phyloP scores from a whole-genome alignment of 53 echinoderm and acorn worm genomes.

The Astropecten irregularis region DNA sequence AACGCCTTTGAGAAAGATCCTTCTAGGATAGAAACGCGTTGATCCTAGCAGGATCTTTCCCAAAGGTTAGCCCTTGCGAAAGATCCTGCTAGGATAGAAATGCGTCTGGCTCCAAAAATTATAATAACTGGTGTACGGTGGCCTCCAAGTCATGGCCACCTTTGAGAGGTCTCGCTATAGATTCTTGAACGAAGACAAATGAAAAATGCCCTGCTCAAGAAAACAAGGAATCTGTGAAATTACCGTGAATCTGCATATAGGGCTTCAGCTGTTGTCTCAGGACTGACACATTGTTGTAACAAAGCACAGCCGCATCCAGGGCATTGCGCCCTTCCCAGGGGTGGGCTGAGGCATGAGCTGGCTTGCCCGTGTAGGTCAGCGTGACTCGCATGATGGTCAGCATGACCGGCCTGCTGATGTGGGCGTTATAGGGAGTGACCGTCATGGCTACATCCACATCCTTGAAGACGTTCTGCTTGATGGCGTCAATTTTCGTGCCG shows the following conservation, averaged over 20 bases:
- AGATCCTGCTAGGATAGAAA: too few species aligned
- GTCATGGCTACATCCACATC: slow-evolving; percentile 79
- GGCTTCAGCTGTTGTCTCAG: slow-evolving; percentile 85
- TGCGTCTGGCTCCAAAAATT: too few species aligned
- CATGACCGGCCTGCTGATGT: slow-evolving; percentile 76
- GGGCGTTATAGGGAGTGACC: slow-evolving; percentile 68
- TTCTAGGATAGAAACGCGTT: too few species aligned
- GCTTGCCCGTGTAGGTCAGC: slow-evolving; percentile 60
- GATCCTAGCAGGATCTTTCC: too few species aligned
- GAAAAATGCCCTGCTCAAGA: too few species aligned
- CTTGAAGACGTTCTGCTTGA: slow-evolving; percentile 69
- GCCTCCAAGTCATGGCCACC: too few species aligned
- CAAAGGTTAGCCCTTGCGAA: too few species aligned
- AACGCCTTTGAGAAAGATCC: too few species aligned
- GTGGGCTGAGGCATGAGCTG: slow-evolving; percentile 75
- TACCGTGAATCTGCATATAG: slow-evolving; percentile 85
- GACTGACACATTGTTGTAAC: slow-evolving; percentile 84
- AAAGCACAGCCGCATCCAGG: slow-evolving; percentile 80
- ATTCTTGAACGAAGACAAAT: too few species aligned
- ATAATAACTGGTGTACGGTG: too few species aligned
- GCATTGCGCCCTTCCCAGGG: slow-evolving; percentile 93
- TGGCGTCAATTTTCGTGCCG: slow-evolving; percentile 79
- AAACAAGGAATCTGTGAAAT: too few species aligned
- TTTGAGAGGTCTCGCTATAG: too few species aligned
- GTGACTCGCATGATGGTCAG: slow-evolving; percentile 77